Conservation (phyloP, 2,797 vertebrate species). For the Onychomys leucogaster region DNA sequence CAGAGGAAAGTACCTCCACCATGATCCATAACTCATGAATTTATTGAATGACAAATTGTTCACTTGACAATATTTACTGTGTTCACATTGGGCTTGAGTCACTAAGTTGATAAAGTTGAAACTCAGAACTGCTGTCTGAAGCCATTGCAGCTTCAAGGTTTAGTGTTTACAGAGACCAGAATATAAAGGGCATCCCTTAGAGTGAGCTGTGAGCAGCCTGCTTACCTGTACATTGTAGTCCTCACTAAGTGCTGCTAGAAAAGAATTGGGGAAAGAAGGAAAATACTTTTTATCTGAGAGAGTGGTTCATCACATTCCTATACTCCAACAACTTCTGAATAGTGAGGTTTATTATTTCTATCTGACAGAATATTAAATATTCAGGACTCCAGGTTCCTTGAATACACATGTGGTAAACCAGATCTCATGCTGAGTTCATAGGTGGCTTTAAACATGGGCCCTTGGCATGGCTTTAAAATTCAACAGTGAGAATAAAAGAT, state of each 20-base stretch:
- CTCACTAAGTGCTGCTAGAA: background rate
- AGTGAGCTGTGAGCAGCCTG: background rate
- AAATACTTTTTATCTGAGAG: background rate
- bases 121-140: background rate
- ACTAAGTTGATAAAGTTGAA: background rate
- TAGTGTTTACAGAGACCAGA: background rate
- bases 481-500: background rate
- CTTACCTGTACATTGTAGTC: background rate
- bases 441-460: background rate
- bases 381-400: background rate
- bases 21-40: background rate
- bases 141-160: background rate
- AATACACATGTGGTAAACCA: background rate
- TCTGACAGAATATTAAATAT: constrained; percentile 15
- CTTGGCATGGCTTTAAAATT: background rate
- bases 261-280: background rate
- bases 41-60: background rate
- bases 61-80: background rate
- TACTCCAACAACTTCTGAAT: background rate
- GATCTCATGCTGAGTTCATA: background rate
- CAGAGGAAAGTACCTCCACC: background rate
- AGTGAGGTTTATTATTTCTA: background rate
- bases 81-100: background rate
- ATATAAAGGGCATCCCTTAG: background rate
- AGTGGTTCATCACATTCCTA: background rate